These are phyloP conservation scores for Enteromius argenteus DNA, from an alignment of 2,797 vertebrate genomes.

Conservation along the genomic window DNA sequence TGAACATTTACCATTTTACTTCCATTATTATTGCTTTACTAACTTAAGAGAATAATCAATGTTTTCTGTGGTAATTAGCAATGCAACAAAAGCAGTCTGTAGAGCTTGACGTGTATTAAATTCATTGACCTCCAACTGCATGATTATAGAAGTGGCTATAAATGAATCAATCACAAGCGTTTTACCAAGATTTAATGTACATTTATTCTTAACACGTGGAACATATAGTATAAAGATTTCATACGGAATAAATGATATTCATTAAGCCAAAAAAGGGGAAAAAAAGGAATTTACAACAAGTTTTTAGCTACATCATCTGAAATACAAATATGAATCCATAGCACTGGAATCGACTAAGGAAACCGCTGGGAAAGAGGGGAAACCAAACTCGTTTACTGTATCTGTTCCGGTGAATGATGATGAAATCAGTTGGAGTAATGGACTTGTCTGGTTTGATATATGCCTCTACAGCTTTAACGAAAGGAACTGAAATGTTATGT, in stretches of 20 bases:
- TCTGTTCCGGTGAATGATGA: constrained; percentile 79
- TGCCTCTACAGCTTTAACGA: constrained; percentile 87
- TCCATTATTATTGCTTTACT: neutral
- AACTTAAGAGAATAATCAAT: neutral
- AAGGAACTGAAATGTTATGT: constrained; percentile 78
- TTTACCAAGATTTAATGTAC: constrained; percentile 99
- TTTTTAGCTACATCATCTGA: constrained; percentile 99
- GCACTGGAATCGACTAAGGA: constrained; percentile 82
- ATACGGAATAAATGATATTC: constrained; percentile 97
- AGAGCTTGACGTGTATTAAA: neutral
- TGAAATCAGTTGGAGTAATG: constrained; percentile 87
- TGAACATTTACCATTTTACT: neutral
- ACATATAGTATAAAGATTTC: constrained; percentile 98
- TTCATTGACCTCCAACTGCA: neutral
- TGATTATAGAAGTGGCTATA: constrained; percentile 31
- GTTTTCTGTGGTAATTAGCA: neutral
- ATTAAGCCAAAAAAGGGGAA: constrained; percentile 92
- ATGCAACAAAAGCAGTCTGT: neutral
- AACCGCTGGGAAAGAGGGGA: constrained; percentile 45
- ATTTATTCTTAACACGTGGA: constrained; percentile 97
- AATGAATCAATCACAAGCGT: constrained; percentile 94
- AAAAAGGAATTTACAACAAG: constrained; percentile 99
- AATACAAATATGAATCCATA: constrained; percentile 99
- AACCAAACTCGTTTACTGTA: constrained; percentile 90
- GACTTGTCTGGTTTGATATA: constrained; percentile 75